Conservation (phyloP, 2,888 invertebrate genomes). For the Drosophila robusta region DNA sequence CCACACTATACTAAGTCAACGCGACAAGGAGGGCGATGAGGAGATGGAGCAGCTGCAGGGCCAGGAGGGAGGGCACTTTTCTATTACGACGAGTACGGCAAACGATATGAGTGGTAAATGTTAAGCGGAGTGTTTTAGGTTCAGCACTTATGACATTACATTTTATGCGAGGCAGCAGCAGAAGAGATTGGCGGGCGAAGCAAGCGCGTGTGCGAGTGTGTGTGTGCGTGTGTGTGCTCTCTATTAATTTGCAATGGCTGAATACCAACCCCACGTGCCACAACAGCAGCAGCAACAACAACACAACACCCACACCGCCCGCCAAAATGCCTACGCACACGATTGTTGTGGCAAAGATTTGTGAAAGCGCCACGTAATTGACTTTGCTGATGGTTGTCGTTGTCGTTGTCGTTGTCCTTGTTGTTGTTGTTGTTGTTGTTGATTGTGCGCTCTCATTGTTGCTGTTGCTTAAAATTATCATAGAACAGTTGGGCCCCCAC, state of each 20-base stretch:
- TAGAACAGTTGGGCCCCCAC: slow-evolving; percentile 45
- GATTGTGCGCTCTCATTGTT: slow-evolving; percentile 41
- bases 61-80: slow-evolving; percentile 37
- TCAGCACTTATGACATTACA: slow-evolving; percentile 80
- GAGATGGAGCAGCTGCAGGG: background rate
- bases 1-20: background rate
- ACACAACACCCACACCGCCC: slow-evolving; percentile 14
- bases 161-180: slow-evolving; percentile 58
- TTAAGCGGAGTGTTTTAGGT: slow-evolving; percentile 78
- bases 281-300: slow-evolving; percentile 6
- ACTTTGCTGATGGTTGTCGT: slow-evolving; percentile 63
- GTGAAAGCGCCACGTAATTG: slow-evolving; percentile 77
- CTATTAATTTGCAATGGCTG: slow-evolving; percentile 77
- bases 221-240: slow-evolving; percentile 48
- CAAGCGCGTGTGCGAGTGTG: slow-evolving; percentile 1
- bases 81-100: slow-evolving; percentile 51
- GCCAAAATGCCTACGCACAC: slow-evolving; percentile 60
- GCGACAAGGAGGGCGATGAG: too few species aligned
- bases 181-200: background rate
- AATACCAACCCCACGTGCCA: slow-evolving; percentile 17
- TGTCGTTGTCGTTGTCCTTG: slow-evolving; percentile 28
- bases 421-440: slow-evolving; percentile 32
- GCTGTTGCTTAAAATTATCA: slow-evolving; percentile 77
- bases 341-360: slow-evolving; percentile 75
- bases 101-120: slow-evolving; percentile 67